Conservation (phyloP, 1,140 invertebrate species). For the Drosophila suzukii region DNA sequence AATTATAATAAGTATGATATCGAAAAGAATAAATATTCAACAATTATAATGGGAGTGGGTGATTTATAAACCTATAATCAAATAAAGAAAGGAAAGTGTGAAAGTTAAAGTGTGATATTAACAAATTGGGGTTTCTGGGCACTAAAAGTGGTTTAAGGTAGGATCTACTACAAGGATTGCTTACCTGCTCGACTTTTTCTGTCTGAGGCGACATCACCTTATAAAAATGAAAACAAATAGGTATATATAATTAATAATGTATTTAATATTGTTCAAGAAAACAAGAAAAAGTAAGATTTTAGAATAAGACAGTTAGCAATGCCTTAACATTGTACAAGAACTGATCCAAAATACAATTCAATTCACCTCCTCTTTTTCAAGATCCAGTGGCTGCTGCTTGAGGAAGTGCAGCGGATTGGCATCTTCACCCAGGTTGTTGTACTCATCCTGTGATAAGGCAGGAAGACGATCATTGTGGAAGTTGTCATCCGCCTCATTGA, state of each 20-base stretch:
- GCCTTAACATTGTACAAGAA: not conserved
- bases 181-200: not conserved
- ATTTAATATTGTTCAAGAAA: too few species aligned
- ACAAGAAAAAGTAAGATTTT: not conserved
- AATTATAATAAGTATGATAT: not conserved
- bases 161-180: not conserved
- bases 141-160: not conserved
- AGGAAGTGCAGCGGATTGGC: slow-evolving; percentile 70
- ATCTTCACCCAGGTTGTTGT: slow-evolving; percentile 52
- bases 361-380: slow-evolving; percentile 1
- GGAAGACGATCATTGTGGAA: slow-evolving; percentile 60
- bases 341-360: not conserved
- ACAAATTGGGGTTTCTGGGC: too few species aligned
- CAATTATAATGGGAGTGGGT: too few species aligned
- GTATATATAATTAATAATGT: not conserved
- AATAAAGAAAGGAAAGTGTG: too few species aligned
- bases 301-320: not conserved
- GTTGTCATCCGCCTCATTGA: slow-evolving; percentile 55
- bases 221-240: not conserved
- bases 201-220: not conserved
- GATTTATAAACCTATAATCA: too few species aligned
- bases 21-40: too few species aligned
- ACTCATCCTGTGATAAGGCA: slow-evolving; percentile 50
- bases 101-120: not conserved
- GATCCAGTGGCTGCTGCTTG: slow-evolving; percentile 29